These are phyloP conservation scores for Ips typographus DNA, from an alignment of 1,140 invertebrate species.

Conservation along the genomic window DNA sequence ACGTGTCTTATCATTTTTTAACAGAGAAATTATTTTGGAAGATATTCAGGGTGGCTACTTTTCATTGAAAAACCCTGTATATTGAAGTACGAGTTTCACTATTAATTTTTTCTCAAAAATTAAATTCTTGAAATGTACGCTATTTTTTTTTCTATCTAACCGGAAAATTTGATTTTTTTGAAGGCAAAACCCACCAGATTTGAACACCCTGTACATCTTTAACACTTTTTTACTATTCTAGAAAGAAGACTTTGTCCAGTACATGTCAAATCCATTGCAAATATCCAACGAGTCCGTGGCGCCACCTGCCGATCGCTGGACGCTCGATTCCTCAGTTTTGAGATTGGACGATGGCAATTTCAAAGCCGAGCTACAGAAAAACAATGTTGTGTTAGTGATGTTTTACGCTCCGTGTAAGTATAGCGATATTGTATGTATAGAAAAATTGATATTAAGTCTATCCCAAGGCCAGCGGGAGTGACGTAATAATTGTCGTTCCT, in stretches of 20 bases:
- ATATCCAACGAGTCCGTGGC: conserved; percentile 48
- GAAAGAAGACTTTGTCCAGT: conserved; percentile 66
- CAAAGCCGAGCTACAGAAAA: conserved; percentile 59
- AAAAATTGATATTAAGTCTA: background rate
- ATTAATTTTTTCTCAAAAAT: background rate
- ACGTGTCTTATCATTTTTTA: too few species aligned
- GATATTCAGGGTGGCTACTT: too few species aligned
- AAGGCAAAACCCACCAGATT: too few species aligned
- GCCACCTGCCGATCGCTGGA: conserved; percentile 30
- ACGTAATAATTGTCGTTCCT: too few species aligned
- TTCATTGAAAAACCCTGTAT: too few species aligned
- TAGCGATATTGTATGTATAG: conserved; percentile 66
- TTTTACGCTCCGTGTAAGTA: conserved; percentile 79
- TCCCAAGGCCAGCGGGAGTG: too few species aligned
- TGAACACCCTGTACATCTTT: too few species aligned
- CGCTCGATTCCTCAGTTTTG: conserved; percentile 50
- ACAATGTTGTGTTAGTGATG: conserved; percentile 71
- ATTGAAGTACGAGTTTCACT: background rate
- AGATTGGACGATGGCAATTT: conserved; percentile 58
- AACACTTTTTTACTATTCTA: conserved; percentile 44
- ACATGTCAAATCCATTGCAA: conserved; percentile 64
- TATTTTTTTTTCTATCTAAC: too few species aligned
- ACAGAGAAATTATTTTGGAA: too few species aligned
- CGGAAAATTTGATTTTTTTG: too few species aligned
- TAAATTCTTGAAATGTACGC: background rate